Evolutionary conservation across 2,797 vertebrate species (phyloP).

Genomic region (Sandelia bainsii): DNA sequence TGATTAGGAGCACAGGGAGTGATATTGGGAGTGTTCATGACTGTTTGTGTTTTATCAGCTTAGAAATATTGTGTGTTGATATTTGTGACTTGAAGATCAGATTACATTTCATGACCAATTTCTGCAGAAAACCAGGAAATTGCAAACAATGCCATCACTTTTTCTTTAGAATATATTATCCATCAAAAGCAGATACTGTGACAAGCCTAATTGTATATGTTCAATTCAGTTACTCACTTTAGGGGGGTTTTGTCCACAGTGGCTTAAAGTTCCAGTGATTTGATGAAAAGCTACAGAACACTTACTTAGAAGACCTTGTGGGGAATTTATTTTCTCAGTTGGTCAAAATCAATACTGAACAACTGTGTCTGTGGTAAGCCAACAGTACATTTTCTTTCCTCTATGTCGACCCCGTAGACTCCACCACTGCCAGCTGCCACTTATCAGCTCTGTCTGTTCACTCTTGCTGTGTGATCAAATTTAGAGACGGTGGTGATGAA

Average conservation of each 20-base stretch:
- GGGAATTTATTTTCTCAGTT: background rate
- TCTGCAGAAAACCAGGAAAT: too few species aligned
- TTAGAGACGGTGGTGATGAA: background rate
- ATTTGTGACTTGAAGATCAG: too few species aligned
- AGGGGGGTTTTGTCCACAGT: too few species aligned
- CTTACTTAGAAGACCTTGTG: background rate
- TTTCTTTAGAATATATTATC: too few species aligned
- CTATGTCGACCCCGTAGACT: background rate
- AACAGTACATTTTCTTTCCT: background rate
- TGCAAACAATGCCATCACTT: too few species aligned
- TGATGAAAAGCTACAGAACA: background rate
- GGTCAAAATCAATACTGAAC: background rate
- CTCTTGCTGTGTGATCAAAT: background rate
- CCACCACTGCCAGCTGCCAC: background rate
- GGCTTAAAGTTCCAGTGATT: background rate
- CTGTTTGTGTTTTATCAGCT: too few species aligned
- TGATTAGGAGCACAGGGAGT: conserved; percentile 20
- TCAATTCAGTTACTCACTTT: background rate
- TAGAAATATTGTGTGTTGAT: too few species aligned
- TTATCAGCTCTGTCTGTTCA: background rate
- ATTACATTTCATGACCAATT: too few species aligned
- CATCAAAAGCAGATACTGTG: too few species aligned
- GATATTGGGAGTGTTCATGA: background rate
- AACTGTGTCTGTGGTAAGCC: background rate
- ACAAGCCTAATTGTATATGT: background rate